Evolutionary conservation across 1,140 invertebrate species (phyloP).

Genomic region (Habropoda laboriosa): DNA sequence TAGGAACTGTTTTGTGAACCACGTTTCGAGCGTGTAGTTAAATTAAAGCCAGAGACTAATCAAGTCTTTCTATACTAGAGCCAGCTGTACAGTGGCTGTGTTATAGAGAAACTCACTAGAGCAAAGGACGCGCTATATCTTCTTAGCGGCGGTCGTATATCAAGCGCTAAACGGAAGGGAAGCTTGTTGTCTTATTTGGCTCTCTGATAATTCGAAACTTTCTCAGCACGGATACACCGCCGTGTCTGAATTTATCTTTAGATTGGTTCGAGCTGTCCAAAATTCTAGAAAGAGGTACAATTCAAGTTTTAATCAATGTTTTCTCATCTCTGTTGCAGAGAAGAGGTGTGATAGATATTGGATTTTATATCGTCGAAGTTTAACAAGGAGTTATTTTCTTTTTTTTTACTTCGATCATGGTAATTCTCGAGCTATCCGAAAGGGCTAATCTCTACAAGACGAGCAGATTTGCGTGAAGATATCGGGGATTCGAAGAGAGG

Average conservation of each 20-base stretch:
- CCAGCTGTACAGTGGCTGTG: too few relatives aligned
- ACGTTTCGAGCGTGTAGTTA: not conserved
- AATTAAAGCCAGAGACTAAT: not conserved
- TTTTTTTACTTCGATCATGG: too few relatives aligned
- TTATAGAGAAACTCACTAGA: conserved; percentile 3
- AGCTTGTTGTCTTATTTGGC: conserved; percentile 1
- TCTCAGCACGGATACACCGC: not conserved
- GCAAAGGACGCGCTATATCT: not conserved
- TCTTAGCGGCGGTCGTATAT: not conserved
- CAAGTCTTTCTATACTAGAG: not conserved
- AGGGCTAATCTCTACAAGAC: not conserved
- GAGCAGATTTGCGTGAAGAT: not conserved
- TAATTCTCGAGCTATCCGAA: not conserved
- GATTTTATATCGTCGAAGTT: too few relatives aligned
- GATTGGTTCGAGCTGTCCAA: too few relatives aligned
- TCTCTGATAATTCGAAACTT: not conserved
- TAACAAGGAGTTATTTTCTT: too few relatives aligned
- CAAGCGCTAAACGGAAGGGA: conserved; percentile 24
- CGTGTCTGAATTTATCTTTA: not conserved
- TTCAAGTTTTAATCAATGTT: too few relatives aligned
- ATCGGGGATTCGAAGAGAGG: not conserved
- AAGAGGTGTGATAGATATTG: too few relatives aligned
- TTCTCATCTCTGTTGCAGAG: too few relatives aligned
- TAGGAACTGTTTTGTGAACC: too few relatives aligned
- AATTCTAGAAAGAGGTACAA: too few relatives aligned